A percentile compares a stretch with the other conserved stretches of the same genome.
phyloP scores from a whole-genome alignment of 2,113 vertebrate genomes.

The Rissa tridactyla region DNA sequence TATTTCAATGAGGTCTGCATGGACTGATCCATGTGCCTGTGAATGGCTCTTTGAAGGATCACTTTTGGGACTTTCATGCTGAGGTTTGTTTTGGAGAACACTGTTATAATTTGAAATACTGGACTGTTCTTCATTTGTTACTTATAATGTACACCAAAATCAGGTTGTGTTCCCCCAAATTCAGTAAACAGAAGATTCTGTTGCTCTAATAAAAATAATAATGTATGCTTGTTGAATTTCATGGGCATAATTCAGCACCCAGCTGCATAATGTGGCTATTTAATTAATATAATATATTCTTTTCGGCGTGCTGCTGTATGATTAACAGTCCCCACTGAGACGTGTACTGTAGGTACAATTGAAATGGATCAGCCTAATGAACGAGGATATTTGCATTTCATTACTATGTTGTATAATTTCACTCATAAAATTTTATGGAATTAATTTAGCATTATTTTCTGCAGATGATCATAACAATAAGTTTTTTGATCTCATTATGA shows the following conservation, averaged over 20 bases:
- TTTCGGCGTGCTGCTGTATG: conserved; percentile 55
- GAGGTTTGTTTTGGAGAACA: neutral
- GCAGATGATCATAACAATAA: conserved; percentile 42
- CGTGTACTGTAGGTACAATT: conserved; percentile 59
- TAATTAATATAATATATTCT: conserved; percentile 68
- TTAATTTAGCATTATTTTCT: conserved; percentile 64
- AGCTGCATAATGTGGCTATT: conserved; percentile 46
- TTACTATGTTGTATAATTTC: conserved; percentile 67
- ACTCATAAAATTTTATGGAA: conserved; percentile 65
- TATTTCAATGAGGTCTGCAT: neutral
- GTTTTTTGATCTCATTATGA: neutral
- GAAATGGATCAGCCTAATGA: conserved; percentile 71
- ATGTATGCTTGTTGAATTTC: conserved; percentile 44
- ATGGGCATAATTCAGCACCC: conserved; percentile 55
- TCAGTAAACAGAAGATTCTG: conserved; percentile 23
- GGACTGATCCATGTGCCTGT: neutral
- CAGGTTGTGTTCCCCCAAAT: neutral
- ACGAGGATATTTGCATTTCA: conserved; percentile 70
- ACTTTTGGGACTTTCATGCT: neutral
- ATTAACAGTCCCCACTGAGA: conserved; percentile 64
- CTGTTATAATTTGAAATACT: neutral
- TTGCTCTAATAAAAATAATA: conserved; percentile 50
- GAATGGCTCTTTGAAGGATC: neutral
- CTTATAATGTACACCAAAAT: conserved; percentile 36
- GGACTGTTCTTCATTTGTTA: neutral